These are phyloP conservation scores for Heliconius hortense DNA, from an alignment of 2,888 invertebrate genomes.

Conservation along the genomic window DNA sequence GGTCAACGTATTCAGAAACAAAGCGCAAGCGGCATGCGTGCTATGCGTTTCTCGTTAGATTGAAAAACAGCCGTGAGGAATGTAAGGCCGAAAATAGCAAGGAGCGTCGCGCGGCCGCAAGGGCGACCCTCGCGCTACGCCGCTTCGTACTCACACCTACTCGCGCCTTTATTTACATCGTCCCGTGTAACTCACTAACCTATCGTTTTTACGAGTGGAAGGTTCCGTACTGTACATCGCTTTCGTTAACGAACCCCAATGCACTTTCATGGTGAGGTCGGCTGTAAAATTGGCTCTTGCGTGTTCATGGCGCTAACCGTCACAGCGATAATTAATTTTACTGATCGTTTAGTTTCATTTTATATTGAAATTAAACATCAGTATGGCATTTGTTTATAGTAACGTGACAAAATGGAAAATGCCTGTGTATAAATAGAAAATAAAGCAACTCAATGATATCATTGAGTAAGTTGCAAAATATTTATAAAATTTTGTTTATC, in stretches of 20 bases:
- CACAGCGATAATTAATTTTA: slow-evolving; percentile 37
- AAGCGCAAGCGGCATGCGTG: slow-evolving; percentile 72
- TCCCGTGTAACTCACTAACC: slow-evolving; percentile 62
- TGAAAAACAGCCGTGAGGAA: slow-evolving; percentile 80
- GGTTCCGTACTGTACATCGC: slow-evolving; percentile 49
- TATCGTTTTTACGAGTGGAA: slow-evolving; percentile 61
- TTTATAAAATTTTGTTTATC: neutral
- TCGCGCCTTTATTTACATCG: slow-evolving; percentile 75
- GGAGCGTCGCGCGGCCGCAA: slow-evolving; percentile 70
- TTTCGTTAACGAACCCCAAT: slow-evolving; percentile 55
- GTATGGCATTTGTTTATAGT: slow-evolving; percentile 28
- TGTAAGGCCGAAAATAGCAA: slow-evolving; percentile 80
- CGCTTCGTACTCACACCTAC: slow-evolving; percentile 50
- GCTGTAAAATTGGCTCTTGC: slow-evolving; percentile 36
- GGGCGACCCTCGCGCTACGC: slow-evolving; percentile 74
- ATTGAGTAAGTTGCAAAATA: slow-evolving; percentile 4
- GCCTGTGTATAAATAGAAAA: neutral
- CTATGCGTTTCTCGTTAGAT: slow-evolving; percentile 79
- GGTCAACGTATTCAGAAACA: slow-evolving; percentile 38
- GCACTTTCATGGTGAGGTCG: slow-evolving; percentile 53
- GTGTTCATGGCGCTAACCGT: slow-evolving; percentile 34
- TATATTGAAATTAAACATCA: slow-evolving; percentile 25
- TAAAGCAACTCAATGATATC: neutral
- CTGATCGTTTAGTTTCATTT: slow-evolving; percentile 32
- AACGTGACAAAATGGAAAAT: neutral